phyloP scores from a whole-genome alignment of 2,888 invertebrate species.

The Caenorhabditis macrosperma region DNA sequence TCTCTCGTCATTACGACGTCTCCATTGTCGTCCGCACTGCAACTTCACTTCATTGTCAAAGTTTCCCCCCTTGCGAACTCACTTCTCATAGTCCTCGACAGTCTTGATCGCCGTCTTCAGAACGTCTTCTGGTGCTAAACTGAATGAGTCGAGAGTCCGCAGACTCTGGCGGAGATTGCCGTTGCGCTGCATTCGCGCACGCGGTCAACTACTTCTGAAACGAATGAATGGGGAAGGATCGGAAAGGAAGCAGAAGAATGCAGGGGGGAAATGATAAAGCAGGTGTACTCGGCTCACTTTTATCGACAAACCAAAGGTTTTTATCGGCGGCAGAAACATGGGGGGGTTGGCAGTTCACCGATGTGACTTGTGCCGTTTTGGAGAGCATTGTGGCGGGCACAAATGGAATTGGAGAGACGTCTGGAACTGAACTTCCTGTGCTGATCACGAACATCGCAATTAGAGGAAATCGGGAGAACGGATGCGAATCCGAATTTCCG shows the following conservation, averaged over 20 bases:
- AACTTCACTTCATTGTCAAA: background rate
- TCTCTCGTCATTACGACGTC: slow-evolving; percentile 45
- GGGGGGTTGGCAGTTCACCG: slow-evolving; percentile 4
- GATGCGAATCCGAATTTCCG: background rate
- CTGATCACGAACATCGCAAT: background rate
- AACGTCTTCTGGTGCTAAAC: slow-evolving; percentile 56
- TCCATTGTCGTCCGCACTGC: slow-evolving; percentile 32
- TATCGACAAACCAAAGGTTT: slow-evolving; percentile 33
- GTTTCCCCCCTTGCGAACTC: background rate
- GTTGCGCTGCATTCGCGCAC: slow-evolving; percentile 48
- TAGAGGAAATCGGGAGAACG: background rate
- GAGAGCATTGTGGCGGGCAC: slow-evolving; percentile 3
- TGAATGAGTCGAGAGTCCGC: slow-evolving; percentile 57
- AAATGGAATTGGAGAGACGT: background rate
- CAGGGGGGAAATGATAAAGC: slow-evolving; percentile 16
- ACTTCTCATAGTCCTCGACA: slow-evolving; percentile 54
- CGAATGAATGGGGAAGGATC: background rate
- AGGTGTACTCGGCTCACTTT: slow-evolving; percentile 18
- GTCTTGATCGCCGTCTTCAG: slow-evolving; percentile 51
- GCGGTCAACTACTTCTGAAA: background rate
- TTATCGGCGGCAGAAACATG: slow-evolving; percentile 4
- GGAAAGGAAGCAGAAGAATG: slow-evolving; percentile 2
- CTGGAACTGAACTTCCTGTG: slow-evolving; percentile 28
- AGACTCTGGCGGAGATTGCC: slow-evolving; percentile 48
- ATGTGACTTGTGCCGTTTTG: slow-evolving; percentile 38